Evolutionary conservation across 2,113 vertebrate genomes (phyloP).

Genomic region (Pionites leucogaster): DNA sequence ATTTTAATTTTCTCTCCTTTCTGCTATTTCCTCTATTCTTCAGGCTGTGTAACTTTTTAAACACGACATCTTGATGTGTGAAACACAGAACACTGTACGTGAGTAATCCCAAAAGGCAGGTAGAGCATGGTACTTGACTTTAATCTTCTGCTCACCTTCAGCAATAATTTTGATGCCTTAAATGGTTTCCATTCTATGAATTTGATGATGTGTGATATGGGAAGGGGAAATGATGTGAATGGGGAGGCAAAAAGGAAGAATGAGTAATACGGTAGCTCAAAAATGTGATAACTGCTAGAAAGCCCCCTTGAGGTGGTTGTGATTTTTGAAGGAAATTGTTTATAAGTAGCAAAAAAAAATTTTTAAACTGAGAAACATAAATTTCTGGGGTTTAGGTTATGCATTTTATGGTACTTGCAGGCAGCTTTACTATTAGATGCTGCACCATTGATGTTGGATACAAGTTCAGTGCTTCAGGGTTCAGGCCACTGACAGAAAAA

Average conservation of each 20-base stretch:
- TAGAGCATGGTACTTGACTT: neutral
- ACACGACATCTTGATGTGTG: neutral
- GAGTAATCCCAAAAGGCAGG: slow-evolving; percentile 1
- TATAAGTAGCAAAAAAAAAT: neutral
- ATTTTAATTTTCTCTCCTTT: neutral
- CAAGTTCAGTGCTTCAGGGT: neutral
- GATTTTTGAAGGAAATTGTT: neutral
- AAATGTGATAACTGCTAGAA: neutral
- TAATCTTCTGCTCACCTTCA: slow-evolving; percentile 8
- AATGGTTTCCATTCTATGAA: neutral
- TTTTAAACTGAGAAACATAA: neutral
- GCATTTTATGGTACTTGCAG: neutral
- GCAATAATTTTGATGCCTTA: slow-evolving; percentile 9
- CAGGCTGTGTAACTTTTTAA: neutral
- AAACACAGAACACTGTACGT: accelerated
- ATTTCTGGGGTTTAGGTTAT: neutral
- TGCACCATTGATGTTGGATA: neutral
- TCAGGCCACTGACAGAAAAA: neutral
- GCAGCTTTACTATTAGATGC: neutral
- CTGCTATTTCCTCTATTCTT: neutral
- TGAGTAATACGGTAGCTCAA: neutral
- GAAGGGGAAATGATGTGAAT: neutral
- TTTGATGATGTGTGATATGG: neutral
- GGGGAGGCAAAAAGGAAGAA: neutral
- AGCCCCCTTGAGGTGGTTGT: neutral